Evolutionary conservation across 2,888 invertebrate species (phyloP).

Genomic region (Drosophila testacea): DNA sequence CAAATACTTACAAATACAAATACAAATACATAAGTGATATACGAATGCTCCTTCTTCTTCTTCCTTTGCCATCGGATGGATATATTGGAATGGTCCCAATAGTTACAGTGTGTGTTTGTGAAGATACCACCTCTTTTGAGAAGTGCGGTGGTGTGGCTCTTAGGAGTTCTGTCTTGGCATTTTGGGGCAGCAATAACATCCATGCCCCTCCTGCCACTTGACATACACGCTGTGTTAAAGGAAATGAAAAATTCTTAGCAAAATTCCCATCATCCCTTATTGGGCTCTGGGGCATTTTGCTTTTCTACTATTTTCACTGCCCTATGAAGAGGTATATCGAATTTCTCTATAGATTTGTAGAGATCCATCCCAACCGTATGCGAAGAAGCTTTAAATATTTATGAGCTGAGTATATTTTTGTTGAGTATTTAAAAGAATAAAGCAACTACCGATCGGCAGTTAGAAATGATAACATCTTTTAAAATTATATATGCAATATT

Average conservation of each 20-base stretch:
- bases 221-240: slow-evolving; percentile 58
- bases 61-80: slow-evolving; percentile 17
- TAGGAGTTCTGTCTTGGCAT: background rate
- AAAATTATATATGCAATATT: too few species aligned
- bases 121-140: background rate
- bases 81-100: slow-evolving; percentile 26
- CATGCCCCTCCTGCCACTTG: slow-evolving; percentile 38
- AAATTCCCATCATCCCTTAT: slow-evolving; percentile 81
- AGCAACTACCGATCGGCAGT: too few species aligned
- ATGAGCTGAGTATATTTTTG: too few species aligned
- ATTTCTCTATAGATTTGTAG: background rate
- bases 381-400: too few species aligned
- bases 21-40: slow-evolving; percentile 39
- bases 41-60: slow-evolving; percentile 19
- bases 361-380: too few species aligned
- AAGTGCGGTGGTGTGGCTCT: background rate
- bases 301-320: slow-evolving; percentile 26
- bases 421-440: too few species aligned
- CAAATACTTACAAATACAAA: slow-evolving; percentile 5
- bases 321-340: slow-evolving; percentile 2
- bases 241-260: slow-evolving; percentile 78
- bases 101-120: slow-evolving; percentile 14
- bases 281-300: slow-evolving; percentile 72
- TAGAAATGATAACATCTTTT: too few species aligned
- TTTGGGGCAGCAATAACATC: slow-evolving; percentile 48